Percentiles rank a stretch among this genome's conserved stretches.
These are phyloP conservation scores for Peromyscus aztecus DNA, from an alignment of 2,797 vertebrate species.

Conservation along the genomic window DNA sequence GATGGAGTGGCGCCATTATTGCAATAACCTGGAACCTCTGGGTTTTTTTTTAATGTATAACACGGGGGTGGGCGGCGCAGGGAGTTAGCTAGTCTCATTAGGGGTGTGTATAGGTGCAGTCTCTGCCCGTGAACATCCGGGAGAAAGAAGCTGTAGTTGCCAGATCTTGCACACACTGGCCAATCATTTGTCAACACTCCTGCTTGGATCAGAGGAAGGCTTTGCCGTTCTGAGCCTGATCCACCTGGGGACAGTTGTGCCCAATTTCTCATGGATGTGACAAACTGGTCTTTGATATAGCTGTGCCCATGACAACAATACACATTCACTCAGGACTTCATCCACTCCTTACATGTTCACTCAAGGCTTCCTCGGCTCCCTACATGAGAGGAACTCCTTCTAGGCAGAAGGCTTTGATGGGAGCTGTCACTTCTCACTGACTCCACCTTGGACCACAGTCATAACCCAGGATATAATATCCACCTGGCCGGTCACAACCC, in stretches of 20 bases:
- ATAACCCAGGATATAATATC: neutral
- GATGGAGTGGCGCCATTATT: neutral
- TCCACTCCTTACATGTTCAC: neutral
- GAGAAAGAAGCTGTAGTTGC: neutral
- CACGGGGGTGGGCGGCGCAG: too few relatives aligned
- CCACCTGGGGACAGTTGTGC: neutral
- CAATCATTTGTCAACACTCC: neutral
- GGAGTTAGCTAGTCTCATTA: neutral
- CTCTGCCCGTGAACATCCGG: neutral
- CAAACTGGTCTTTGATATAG: neutral
- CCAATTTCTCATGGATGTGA: neutral
- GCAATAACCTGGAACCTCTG: neutral
- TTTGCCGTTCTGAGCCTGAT: neutral
- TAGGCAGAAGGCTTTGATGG: accelerated
- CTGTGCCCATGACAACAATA: neutral
- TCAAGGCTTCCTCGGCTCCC: neutral
- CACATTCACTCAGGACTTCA: neutral
- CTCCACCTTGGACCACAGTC: neutral
- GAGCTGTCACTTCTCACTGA: neutral
- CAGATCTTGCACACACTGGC: neutral
- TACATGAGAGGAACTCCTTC: neutral
- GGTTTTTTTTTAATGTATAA: too few relatives aligned
- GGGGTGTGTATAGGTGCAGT: too few relatives aligned
- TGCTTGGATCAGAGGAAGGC: neutral
- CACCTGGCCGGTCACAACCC: neutral